Evolutionary conservation across 2,113 vertebrate species (phyloP).

Genomic region (Aplodontia rufa): DNA sequence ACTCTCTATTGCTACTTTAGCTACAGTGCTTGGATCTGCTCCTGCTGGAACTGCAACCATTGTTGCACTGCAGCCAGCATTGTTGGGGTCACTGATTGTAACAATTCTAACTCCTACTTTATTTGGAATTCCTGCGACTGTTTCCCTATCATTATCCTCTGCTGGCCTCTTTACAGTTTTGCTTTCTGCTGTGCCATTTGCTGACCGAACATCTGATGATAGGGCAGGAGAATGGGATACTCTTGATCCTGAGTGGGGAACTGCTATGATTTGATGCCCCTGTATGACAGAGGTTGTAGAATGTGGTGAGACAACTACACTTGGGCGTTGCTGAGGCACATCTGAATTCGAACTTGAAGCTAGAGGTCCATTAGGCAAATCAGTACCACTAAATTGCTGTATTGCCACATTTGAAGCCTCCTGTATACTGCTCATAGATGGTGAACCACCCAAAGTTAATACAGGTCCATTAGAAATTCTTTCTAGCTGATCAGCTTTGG

Average conservation of each 20-base stretch:
- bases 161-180: constrained; percentile 95
- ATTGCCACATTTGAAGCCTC: constrained; percentile 86
- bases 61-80: constrained; percentile 96
- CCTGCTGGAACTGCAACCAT: constrained; percentile 99
- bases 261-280: constrained; percentile 88
- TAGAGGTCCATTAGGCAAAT: constrained; percentile 96
- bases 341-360: constrained; percentile 91
- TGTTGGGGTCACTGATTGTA: constrained; percentile 99
- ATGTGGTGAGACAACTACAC: constrained; percentile 90
- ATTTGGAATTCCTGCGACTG: constrained; percentile 94
- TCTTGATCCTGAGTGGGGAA: constrained; percentile 88
- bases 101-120: constrained; percentile 99
- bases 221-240: constrained; percentile 84
- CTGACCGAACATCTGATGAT: constrained; percentile 87
- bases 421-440: constrained; percentile 85
- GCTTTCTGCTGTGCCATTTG: constrained; percentile 93
- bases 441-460: constrained; percentile 87
- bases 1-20: constrained; percentile 99
- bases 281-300: constrained; percentile 90
- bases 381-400: constrained; percentile 90
- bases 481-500: constrained; percentile 97
- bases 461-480: constrained; percentile 96
- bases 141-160: constrained; percentile 91
- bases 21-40: constrained; percentile 98
- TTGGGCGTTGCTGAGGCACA: constrained; percentile 93